phyloP scores from a whole-genome alignment of 1,140 invertebrate genomes.

The Microplitis mediator region DNA sequence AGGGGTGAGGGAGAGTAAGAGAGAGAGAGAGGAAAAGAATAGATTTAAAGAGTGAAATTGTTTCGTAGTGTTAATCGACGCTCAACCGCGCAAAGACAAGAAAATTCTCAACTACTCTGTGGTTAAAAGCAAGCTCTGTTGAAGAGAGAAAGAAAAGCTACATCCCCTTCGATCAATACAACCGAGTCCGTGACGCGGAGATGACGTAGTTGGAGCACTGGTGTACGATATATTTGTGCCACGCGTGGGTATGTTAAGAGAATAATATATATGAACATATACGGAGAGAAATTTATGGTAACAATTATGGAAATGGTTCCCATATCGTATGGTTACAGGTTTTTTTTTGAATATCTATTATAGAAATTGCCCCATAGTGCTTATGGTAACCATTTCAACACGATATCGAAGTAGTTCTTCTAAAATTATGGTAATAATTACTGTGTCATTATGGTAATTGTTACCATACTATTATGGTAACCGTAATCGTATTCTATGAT shows the following conservation, averaged over 20 bases:
- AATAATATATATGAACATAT: background rate
- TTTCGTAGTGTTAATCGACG: background rate
- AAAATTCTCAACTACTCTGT: background rate
- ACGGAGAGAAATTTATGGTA: background rate
- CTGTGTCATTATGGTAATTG: no score
- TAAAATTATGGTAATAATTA: no score
- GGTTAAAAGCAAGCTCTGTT: background rate
- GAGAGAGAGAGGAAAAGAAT: background rate
- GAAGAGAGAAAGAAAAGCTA: slow-evolving; percentile 5
- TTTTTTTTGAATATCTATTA: no score
- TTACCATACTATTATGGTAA: no score
- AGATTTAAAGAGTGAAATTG: background rate
- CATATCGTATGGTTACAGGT: no score
- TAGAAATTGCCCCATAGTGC: no score
- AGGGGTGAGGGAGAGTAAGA: background rate
- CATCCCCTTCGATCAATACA: slow-evolving; percentile 24
- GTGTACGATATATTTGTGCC: background rate
- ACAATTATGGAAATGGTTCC: no score
- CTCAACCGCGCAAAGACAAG: background rate
- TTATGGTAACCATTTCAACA: no score
- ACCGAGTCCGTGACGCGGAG: slow-evolving; percentile 25
- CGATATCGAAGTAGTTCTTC: no score
- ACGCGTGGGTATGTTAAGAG: slow-evolving; percentile 7
- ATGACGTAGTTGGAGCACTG: slow-evolving; percentile 19
- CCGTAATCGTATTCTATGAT: no score